Evolutionary conservation across 1,140 invertebrate species (phyloP).

Genomic region (Laupala kohalensis): DNA sequence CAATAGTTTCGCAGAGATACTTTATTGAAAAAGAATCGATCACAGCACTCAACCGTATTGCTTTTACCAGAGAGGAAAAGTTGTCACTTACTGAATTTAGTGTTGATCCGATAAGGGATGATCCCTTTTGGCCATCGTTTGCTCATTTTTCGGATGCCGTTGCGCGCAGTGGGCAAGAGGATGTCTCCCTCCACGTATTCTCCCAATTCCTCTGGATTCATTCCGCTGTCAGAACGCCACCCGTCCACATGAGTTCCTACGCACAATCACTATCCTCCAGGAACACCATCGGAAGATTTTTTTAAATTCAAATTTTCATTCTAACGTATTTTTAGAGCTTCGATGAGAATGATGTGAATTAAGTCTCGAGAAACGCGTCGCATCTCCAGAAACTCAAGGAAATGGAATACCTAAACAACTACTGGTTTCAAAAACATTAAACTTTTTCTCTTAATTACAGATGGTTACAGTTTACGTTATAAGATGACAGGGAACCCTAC

Average conservation of each 20-base stretch:
- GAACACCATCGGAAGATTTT: not conserved
- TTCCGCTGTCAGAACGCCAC: conserved; percentile 38
- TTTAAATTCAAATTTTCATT: not conserved
- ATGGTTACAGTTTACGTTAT: too few relatives aligned
- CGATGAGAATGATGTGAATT: not conserved
- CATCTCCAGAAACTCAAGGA: too few relatives aligned
- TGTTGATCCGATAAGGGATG: conserved; percentile 54
- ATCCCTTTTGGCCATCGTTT: conserved; percentile 50
- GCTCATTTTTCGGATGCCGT: conserved; percentile 43
- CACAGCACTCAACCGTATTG: too few relatives aligned
- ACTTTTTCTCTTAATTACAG: too few relatives aligned
- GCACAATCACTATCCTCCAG: not conserved
- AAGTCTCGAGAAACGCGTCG: too few relatives aligned
- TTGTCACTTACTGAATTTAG: conserved; percentile 40
- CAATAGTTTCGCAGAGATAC: too few relatives aligned
- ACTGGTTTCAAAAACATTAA: too few relatives aligned
- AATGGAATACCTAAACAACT: too few relatives aligned
- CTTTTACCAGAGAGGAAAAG: not conserved
- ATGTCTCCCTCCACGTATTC: conserved; percentile 63
- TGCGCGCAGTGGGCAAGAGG: conserved; percentile 43
- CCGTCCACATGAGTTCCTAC: conserved; percentile 35
- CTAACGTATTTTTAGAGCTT: not conserved
- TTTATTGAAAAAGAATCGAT: too few relatives aligned
- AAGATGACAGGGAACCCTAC: too few relatives aligned
- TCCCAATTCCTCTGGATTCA: conserved; percentile 62